These are phyloP conservation scores for Trachelipus rathkii DNA, from an alignment of 1,140 invertebrate genomes.

Conservation along the genomic window DNA sequence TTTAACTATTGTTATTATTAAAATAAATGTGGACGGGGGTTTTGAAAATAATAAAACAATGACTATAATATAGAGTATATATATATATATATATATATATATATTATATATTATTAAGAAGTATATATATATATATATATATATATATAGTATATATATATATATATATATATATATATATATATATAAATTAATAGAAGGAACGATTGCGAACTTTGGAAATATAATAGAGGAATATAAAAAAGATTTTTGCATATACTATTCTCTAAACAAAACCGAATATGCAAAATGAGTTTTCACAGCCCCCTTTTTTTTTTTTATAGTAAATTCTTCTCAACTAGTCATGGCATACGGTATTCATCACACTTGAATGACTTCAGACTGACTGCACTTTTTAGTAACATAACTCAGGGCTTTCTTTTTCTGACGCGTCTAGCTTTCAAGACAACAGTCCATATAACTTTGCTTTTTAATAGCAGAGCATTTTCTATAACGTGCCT, in stretches of 20 bases:
- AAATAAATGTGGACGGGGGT: slow-evolving; percentile 35
- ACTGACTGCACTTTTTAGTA: too few species aligned
- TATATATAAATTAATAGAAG: slow-evolving; percentile 45
- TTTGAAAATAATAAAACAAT: slow-evolving; percentile 44
- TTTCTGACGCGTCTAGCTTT: neutral
- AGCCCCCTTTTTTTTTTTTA: slow-evolving; percentile 34
- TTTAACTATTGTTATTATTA: too few species aligned
- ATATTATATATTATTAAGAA: slow-evolving; percentile 44
- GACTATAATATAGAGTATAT: slow-evolving; percentile 19
- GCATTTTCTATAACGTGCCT: neutral
- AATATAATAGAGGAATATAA: slow-evolving; percentile 38
- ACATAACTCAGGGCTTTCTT: neutral
- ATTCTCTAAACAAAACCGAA: slow-evolving; percentile 42
- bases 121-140: too few species aligned
- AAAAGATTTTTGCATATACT: slow-evolving; percentile 43
- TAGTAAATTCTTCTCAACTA: slow-evolving; percentile 36
- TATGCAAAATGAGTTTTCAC: slow-evolving; percentile 44
- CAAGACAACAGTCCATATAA: neutral
- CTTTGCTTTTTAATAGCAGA: neutral
- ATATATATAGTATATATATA: neutral
- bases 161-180: slow-evolving; percentile 17
- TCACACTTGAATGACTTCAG: too few species aligned
- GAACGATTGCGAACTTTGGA: slow-evolving; percentile 41
- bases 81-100: slow-evolving; percentile 8
- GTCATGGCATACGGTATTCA: slow-evolving; percentile 36